Base-by-base conservation (phyloP, 2,113 vertebrate species). In the Caloenas nicobarica region DNA sequence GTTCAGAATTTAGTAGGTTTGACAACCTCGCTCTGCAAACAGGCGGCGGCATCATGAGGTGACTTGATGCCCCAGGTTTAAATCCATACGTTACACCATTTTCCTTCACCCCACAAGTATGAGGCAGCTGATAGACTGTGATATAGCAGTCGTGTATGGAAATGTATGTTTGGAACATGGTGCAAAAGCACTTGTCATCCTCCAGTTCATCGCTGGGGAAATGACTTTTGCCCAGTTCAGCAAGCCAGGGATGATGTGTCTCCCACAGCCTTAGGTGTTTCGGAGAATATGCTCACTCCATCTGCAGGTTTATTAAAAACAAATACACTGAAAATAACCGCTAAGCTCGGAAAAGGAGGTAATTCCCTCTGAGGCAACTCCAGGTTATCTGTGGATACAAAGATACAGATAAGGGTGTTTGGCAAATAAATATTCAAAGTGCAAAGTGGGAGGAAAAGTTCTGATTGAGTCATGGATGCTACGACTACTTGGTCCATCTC, bases 121-220 rank as follows among this genome's bases (percentile, higher is more conserved):
- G 11, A 2, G 0, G n/a, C 3, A 17, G 54, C 28, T 40, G n/a
- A 13, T 3, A 50, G 36, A 12, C 29, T 13, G 3, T 4, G 33
- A 6, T 42, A 19, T 3, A 10, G 7, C 6, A 9, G 6, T 2
- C 6, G 7, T 15, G 18, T 73, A 33, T 42, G 48, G 58, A 60
- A 16, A 8, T 4, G 3, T 3, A 1, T 11, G 14, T 48, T 16
- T 61, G 36, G 57, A 81, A 54, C 28, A 25, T 28, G 58, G 28
- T 81, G n/a, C 10, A 22, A 68, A 86, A 10, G 17, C 36, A 16
- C 8, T 64, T 5, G 12, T 83, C 71, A 21, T 6, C 14, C 25
- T 62, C 18, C 31, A 7, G 4, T 31, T 5, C 70, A 13, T 13
- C 40, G 3, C 54, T 25, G 44, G 31, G 53, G 9, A 50, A 29